Base-by-base conservation (phyloP, 2,888 invertebrate species). In the Heteromurus nitidus region DNA sequence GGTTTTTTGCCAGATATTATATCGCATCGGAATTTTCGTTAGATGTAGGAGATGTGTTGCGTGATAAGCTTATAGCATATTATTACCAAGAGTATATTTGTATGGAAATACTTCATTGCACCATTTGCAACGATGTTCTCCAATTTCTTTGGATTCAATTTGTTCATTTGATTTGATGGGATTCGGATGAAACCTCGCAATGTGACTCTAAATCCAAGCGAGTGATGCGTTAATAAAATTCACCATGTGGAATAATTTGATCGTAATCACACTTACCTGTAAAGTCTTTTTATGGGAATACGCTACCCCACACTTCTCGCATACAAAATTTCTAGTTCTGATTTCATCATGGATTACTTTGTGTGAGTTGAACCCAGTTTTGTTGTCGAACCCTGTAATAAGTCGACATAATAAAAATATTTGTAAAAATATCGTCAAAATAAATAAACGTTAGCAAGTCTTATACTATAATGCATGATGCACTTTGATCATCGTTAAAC, bases 301-400 rank as follows among this genome's bases (percentile, higher is more conserved):
- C 1, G 55, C 36, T 2, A 31, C 65, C 26, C 75, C 75, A 65
- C 75, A 75, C n/a, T 13, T 20, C 3, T 67, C 60, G n/a, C 75
- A 75, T 3, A 75, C 31, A 20, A 30, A 65, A n/a, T 75, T 26
- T 20, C 18, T 22, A 13, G n/a, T 53, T 42, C 53, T 31, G 9
- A 18, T 55, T 42, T 42, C 55, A 0, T 55, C 20, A 26, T 75
- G 75, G 3, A 26, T 36, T 22, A 22, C 2, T 13, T 20, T 65
- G 24, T 75, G 75, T 26, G n/a, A n/a, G 22, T 18, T 42, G 13
- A 75, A 55, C 5, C 18, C 16, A 18, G 2, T 0, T 20, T 55
- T 75, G 5, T 1, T 7, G 7, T 75, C 75, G 50, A 75, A 75
- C 2, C 75, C 67, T 75, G 16, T 9, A 44, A 24, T 18, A 44